These are phyloP conservation scores for Hoplodrina ambigua DNA, from an alignment of 2,888 invertebrate species.

Conservation along the genomic window DNA sequence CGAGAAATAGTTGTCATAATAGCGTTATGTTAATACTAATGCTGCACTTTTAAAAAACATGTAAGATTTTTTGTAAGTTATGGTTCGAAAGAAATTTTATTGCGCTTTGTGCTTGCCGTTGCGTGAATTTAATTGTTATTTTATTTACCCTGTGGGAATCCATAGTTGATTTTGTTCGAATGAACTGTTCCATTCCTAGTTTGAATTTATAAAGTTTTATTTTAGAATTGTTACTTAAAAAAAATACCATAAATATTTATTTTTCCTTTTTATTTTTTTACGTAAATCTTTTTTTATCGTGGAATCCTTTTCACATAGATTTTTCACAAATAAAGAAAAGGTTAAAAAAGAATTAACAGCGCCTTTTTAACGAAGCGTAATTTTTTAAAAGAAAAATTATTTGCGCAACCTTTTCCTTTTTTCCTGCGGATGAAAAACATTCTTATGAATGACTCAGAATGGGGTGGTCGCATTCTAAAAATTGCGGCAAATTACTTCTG, in stretches of 20 bases:
- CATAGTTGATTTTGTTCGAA: slow-evolving; percentile 21
- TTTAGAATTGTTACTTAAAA: neutral
- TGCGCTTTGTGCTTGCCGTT: slow-evolving; percentile 53
- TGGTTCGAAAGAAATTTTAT: slow-evolving; percentile 43
- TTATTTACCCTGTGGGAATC: slow-evolving; percentile 50
- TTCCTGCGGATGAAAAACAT: slow-evolving; percentile 43
- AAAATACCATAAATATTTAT: neutral
- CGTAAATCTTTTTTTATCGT: neutral
- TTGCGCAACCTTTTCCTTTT: slow-evolving; percentile 2
- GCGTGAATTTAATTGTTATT: slow-evolving; percentile 44
- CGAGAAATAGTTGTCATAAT: slow-evolving; percentile 38
- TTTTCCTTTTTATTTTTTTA: too few species aligned
- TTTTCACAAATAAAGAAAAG: neutral
- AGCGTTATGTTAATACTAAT: slow-evolving; percentile 30
- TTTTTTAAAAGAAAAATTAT: slow-evolving; percentile 29
- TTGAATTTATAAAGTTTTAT: neutral
- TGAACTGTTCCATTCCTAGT: neutral
- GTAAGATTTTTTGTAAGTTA: slow-evolving; percentile 32
- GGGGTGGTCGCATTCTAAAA: slow-evolving; percentile 59
- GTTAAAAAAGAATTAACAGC: neutral
- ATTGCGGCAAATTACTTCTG: slow-evolving; percentile 76
- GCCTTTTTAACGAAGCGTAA: slow-evolving; percentile 5
- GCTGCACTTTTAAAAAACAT: slow-evolving; percentile 47
- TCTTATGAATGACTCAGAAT: slow-evolving; percentile 42
- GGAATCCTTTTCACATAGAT: neutral